Base-by-base conservation (phyloP, 2,113 vertebrate genomes). In the Chinchilla lanigera region DNA sequence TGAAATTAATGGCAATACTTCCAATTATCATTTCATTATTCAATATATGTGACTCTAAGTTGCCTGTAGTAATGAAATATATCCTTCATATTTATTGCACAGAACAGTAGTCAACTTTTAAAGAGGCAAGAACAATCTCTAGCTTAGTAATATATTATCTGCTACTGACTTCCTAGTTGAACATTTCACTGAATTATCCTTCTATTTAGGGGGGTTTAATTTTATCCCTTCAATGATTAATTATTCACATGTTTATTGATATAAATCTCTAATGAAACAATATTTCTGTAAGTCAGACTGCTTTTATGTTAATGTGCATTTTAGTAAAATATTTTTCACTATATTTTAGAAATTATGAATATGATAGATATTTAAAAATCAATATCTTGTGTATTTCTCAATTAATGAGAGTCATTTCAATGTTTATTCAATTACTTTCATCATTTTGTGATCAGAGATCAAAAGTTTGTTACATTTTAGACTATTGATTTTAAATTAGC, bases 191-290 rank as follows among this genome's bases (percentile, higher is more conserved):
- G 44, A 38, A 78, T 97, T 78, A 95, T 91, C 30, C 61, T 96
- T 94, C 71, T 87, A 90, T 95, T 90, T 78, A 97, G 56, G 89
- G 19, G 65, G 26, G 88, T 47, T 95, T 96, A 95, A 93, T 96
- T 91, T 90, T 38, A 91, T 56, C 52, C 24, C 16, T 24, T 83
- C 89, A 82, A 7, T 78, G 58, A 95, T 78, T 95, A 97, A 71
- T 38, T 20, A 92, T 94, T 94, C 91, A n/a, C 63, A 44, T 83
- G 50, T 52, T 17, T 71, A 20, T 52, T 95, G 56, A 91, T 60
- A 80, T 88, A 97, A 95, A 91, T 95, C 65, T 95, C 71, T 78
- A 86, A 94, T 65, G 63, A 96, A 87, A 92, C 28, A 92, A 61
- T 87, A 82, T 94, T 92, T 97, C 50, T 80, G 16, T 92, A 96